phyloP scores from a whole-genome alignment of 2,113 vertebrate species.

The Pelecanoides urinatrix region DNA sequence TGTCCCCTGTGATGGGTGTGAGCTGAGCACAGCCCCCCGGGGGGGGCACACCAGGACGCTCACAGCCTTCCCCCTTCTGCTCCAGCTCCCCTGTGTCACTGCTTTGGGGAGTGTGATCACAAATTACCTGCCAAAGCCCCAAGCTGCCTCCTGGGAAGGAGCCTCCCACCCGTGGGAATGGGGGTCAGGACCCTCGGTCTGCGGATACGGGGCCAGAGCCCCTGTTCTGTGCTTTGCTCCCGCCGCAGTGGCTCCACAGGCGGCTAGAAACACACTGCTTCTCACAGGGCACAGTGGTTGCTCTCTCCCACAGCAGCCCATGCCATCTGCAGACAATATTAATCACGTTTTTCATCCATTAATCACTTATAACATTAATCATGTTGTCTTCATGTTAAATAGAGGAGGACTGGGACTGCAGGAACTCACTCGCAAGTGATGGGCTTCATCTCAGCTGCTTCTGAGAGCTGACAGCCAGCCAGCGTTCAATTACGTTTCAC shows the following conservation, averaged over 20 bases:
- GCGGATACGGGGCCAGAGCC: fast-evolving
- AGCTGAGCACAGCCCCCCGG: neutral
- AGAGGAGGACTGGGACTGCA: neutral
- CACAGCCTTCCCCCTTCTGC: neutral
- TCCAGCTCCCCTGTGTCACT: neutral
- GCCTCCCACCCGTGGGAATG: neutral
- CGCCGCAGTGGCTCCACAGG: neutral
- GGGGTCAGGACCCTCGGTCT: neutral
- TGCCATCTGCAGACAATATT: constrained; percentile 1
- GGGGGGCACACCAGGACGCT: neutral
- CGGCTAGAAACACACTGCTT: neutral
- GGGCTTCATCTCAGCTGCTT: constrained; percentile 35
- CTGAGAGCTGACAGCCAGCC: constrained; percentile 22
- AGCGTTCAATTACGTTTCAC: neutral
- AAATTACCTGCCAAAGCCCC: neutral
- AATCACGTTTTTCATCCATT: constrained; percentile 4
- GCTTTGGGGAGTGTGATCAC: neutral
- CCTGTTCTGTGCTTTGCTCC: neutral
- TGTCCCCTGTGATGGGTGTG: neutral
- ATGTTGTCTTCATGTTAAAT: constrained; percentile 3
- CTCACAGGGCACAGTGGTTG: neutral
- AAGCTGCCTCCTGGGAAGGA: neutral
- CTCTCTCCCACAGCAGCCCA: neutral
- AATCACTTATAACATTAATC: constrained; percentile 37
- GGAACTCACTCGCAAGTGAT: neutral